These are phyloP conservation scores for Rhagologus leucostigma DNA, from an alignment of 2,113 vertebrate genomes.

Conservation along the genomic window DNA sequence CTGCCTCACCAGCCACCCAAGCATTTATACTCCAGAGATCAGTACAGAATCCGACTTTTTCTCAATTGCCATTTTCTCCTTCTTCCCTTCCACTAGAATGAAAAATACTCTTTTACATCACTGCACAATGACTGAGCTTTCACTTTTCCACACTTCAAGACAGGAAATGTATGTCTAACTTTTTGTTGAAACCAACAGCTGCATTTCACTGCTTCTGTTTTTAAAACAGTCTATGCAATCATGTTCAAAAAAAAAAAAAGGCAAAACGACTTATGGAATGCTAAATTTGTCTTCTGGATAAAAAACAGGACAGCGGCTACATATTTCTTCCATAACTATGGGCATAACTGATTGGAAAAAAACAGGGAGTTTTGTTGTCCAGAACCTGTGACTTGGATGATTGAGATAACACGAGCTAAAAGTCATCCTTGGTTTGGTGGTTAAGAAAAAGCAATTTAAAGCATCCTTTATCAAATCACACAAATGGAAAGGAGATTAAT, in stretches of 20 bases:
- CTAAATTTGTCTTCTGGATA: not conserved
- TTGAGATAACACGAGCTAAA: not conserved
- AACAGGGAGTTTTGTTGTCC: not conserved
- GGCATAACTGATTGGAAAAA: not conserved
- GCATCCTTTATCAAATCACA: not conserved
- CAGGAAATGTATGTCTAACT: not conserved
- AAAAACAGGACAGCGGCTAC: not conserved
- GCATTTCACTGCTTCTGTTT: not conserved
- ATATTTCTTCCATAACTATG: not conserved
- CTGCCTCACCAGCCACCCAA: constrained; percentile 34
- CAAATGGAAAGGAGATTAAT: not conserved
- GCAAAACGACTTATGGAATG: not conserved
- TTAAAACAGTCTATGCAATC: not conserved
- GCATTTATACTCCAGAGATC: not conserved
- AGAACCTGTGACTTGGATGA: not conserved
- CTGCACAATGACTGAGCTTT: constrained; percentile 5
- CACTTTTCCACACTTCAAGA: not conserved
- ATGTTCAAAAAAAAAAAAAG: not conserved
- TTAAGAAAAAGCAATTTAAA: not conserved
- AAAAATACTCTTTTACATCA: not conserved
- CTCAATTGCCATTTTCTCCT: constrained; percentile 10
- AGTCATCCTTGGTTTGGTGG: not conserved
- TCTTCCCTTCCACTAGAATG: constrained; percentile 6
- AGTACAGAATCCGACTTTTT: not conserved
- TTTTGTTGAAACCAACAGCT: not conserved